A percentile compares a stretch with the other conserved stretches of the same genome.
Evolutionary conservation across 2,888 invertebrate species (phyloP).

Genomic region (Pherbina coryleti): DNA sequence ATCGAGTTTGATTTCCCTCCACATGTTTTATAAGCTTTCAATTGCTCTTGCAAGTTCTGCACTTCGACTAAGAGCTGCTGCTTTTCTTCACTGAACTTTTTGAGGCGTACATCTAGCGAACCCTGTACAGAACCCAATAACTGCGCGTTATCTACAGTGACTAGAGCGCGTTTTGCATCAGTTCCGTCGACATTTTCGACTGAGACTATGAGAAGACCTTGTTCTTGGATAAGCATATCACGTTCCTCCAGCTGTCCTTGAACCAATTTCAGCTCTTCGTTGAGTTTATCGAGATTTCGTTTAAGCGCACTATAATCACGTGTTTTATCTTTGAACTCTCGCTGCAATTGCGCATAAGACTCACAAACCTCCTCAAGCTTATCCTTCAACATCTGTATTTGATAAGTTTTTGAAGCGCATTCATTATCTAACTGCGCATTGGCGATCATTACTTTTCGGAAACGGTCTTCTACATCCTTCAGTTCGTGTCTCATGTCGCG

Average conservation of each 20-base stretch:
- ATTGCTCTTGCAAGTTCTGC: conserved; percentile 88
- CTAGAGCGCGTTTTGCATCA: conserved; percentile 79
- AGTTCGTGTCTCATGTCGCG: conserved; percentile 71
- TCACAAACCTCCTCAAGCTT: conserved; percentile 94
- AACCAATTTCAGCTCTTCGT: conserved; percentile 82
- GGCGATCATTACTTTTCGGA: conserved; percentile 97
- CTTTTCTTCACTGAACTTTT: conserved; percentile 86
- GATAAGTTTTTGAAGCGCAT: conserved; percentile 95
- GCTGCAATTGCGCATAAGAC: conserved; percentile 82
- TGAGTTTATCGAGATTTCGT: conserved; percentile 80
- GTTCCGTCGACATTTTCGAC: conserved; percentile 74
- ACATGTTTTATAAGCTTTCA: conserved; percentile 83
- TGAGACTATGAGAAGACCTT: conserved; percentile 89
- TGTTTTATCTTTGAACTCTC: conserved; percentile 88
- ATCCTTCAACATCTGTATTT: conserved; percentile 96
- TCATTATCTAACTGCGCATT: conserved; percentile 99
- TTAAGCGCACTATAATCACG: conserved; percentile 88
- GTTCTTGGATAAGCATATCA: conserved; percentile 88
- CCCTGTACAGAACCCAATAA: conserved; percentile 76
- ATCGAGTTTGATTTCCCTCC: conserved; percentile 70
- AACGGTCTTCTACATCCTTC: conserved; percentile 93
- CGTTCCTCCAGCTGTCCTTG: conserved; percentile 87
- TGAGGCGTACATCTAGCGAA: conserved; percentile 86
- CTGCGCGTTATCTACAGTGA: conserved; percentile 84
- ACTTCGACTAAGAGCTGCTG: conserved; percentile 86